Base-by-base conservation (phyloP, 2,797 vertebrate species). In the Champsocephalus esox region DNA sequence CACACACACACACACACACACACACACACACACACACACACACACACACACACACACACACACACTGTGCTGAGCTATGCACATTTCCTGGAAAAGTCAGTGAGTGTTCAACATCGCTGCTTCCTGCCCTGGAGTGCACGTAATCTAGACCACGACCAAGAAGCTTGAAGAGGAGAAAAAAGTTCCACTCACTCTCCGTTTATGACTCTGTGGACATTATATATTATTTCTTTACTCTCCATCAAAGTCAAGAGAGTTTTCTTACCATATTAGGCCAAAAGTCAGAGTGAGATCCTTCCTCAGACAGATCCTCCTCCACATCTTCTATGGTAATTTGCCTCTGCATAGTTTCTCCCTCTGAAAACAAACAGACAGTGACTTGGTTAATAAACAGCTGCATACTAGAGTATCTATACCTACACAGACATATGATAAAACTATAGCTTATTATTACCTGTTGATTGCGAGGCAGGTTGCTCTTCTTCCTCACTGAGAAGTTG, bases 241-340 rank as follows among this genome's bases (percentile, higher is more conserved):
- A 51, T 70, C 51, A 70, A 66, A 77, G 34, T 70, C 4, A 66
- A 73, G 65, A 65, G 10, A 62, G 43, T 32, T 66, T 4, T 46
- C 90, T 94, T 94, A 97, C 96, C 95, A 87, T 92, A 71, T 95
- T 94, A 84, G 94, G 78, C 63, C 92, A 28, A 44, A 46, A 51
- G 72, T 95, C 94, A 76, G 86, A 88, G 72, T 92, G 89, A 48
- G 91, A 85, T 84, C 88, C 94, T 80, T 94, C 90, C 58, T 89
- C 93, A 81, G 81, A 87, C 41, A 84, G 75, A 67, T 91, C 89
- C 73, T 87, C 81, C 81, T 94, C 90, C 79, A 88, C 86, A 75
- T 95, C 92, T 64, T 88, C 85, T 49, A 75, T 73, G 52, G 81
- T 68, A 84, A 80, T 87, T 73, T 80, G 68, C 73, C 6, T 70